Evolutionary conservation across 2,888 invertebrate genomes (phyloP).

Genomic region (Caenorhabditis sp.): DNA sequence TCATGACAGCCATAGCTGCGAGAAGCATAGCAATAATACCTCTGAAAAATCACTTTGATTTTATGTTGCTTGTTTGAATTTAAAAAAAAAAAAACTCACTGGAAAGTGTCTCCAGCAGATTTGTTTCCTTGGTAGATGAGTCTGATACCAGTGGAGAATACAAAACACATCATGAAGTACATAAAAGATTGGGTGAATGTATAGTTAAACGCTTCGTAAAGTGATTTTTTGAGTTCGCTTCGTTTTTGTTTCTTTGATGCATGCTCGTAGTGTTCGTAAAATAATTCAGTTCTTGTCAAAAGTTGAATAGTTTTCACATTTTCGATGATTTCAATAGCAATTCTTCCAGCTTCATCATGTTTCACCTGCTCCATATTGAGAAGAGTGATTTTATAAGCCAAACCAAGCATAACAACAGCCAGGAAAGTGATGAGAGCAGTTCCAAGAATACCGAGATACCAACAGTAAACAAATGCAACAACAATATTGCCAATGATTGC

Average conservation of each 20-base stretch:
- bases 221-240: conserved; percentile 39
- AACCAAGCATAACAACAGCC: conserved; percentile 71
- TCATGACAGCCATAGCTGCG: conserved; percentile 52
- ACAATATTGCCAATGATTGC: conserved; percentile 71
- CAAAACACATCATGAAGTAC: conserved; percentile 50
- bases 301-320: conserved; percentile 73
- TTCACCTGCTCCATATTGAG: conserved; percentile 43
- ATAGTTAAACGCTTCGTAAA: conserved; percentile 43
- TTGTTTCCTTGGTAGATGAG: conserved; percentile 39
- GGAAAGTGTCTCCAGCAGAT: conserved; percentile 19
- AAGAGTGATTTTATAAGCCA: conserved; percentile 73
- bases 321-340: conserved; percentile 73
- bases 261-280: conserved; percentile 66
- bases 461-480: conserved; percentile 72
- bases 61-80: conserved; percentile 45
- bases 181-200: conserved; percentile 53
- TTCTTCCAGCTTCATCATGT: conserved; percentile 74
- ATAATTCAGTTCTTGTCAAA: conserved; percentile 71
- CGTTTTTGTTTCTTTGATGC: conserved; percentile 33
- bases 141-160: conserved; percentile 51
- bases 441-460: conserved; percentile 64
- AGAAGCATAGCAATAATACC: conserved; percentile 52
- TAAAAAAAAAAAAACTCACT: conserved; percentile 65
- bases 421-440: conserved; percentile 67
- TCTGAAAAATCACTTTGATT: conserved; percentile 39